A percentile compares a stretch with the other conserved stretches of the same genome.
Evolutionary conservation across 1,140 invertebrate species (phyloP).

Genomic region (Oedothorax gibbosus): DNA sequence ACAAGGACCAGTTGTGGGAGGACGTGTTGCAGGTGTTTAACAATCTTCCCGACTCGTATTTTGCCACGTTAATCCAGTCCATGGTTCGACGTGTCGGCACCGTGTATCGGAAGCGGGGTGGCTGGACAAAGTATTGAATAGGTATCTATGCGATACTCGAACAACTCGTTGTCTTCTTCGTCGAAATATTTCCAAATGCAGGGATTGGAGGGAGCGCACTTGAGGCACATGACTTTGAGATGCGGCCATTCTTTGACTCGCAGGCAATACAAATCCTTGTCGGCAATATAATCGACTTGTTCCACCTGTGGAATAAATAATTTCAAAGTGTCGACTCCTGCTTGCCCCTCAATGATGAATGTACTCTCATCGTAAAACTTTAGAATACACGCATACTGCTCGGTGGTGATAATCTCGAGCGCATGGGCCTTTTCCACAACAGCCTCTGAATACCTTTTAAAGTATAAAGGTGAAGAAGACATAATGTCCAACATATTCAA

Average conservation of each 20-base stretch:
- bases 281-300: not conserved
- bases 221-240: not conserved
- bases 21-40: not conserved
- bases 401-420: not conserved
- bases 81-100: not conserved
- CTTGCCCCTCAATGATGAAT: not conserved
- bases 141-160: not conserved
- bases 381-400: not conserved
- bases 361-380: not conserved
- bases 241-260: not conserved
- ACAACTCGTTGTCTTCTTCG: not conserved
- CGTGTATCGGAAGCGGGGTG: not conserved
- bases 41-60: not conserved
- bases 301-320: not conserved
- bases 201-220: not conserved
- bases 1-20: slow-evolving; percentile 11
- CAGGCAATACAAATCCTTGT: not conserved
- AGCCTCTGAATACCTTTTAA: not conserved
- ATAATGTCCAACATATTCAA: no score
- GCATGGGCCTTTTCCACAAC: not conserved
- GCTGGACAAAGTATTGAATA: slow-evolving; percentile 28
- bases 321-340: not conserved
- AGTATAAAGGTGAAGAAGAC: not conserved
- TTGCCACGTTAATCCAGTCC: not conserved
- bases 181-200: not conserved